Evolutionary conservation across 2,113 vertebrate genomes (phyloP).

Genomic region (Sinocyclocheilus maitianheensis): DNA sequence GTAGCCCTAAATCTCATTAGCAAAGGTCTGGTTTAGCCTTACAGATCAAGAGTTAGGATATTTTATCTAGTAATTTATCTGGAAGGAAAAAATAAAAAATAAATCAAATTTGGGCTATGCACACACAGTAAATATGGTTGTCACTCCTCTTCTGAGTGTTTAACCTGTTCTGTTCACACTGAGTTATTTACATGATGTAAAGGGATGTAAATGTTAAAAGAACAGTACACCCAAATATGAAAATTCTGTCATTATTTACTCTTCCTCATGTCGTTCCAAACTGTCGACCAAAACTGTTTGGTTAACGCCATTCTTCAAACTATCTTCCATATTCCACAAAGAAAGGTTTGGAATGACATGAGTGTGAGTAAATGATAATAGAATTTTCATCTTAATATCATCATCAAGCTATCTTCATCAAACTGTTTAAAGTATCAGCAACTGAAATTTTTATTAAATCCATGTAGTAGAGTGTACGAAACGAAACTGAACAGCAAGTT

Average conservation of each 20-base stretch:
- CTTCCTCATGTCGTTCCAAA: too few relatives aligned
- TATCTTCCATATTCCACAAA: not conserved
- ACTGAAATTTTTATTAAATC: not conserved
- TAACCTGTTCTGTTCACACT: not conserved
- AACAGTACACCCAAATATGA: too few relatives aligned
- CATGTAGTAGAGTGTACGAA: not conserved
- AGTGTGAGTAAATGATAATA: not conserved
- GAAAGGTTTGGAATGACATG: not conserved
- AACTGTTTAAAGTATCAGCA: not conserved
- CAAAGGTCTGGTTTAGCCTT: not conserved
- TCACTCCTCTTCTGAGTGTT: not conserved
- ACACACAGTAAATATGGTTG: not conserved
- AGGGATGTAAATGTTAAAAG: too few relatives aligned
- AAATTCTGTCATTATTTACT: too few relatives aligned
- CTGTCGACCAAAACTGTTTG: too few relatives aligned
- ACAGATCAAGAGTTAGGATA: not conserved
- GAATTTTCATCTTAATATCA: not conserved
- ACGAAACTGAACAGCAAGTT: not conserved
- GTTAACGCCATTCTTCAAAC: too few relatives aligned
- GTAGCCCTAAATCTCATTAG: not conserved
- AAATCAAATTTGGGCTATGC: not conserved
- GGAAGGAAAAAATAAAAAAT: not conserved
- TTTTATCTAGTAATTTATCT: not conserved
- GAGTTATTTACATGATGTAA: not conserved
- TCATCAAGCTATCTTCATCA: too few relatives aligned